A percentile compares a stretch with the other conserved stretches of the same genome.
These are phyloP conservation scores for Alviniconcha marisindica DNA, from an alignment of 1,140 invertebrate genomes.

Conservation along the genomic window DNA sequence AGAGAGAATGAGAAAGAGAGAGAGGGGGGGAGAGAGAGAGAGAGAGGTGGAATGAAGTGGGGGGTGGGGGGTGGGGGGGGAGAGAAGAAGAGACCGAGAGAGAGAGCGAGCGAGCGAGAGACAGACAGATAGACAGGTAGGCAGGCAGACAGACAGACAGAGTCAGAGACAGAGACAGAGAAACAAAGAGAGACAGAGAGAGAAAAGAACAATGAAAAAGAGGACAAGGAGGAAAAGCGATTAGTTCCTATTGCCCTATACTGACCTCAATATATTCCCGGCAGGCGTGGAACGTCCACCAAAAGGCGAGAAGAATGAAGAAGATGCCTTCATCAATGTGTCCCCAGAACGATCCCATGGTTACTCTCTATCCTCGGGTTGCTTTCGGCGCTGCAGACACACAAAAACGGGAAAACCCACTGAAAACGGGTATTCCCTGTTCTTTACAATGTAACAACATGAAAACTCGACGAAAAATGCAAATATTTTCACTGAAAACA, in stretches of 20 bases:
- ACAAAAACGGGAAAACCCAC: neutral
- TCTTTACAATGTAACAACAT: neutral
- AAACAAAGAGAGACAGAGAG: neutral
- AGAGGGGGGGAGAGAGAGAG: neutral
- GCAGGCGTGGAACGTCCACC: conserved; percentile 47
- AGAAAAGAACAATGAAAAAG: too few relatives aligned
- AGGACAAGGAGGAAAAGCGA: too few relatives aligned
- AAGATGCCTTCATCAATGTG: conserved; percentile 52
- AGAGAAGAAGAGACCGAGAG: neutral
- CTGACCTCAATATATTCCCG: conserved; percentile 40
- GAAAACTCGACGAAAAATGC: neutral
- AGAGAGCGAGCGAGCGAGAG: too few relatives aligned
- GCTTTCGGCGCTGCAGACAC: neutral
- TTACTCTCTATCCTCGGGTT: neutral
- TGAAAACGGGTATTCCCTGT: neutral
- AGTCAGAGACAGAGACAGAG: too few relatives aligned
- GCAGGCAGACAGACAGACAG: neutral
- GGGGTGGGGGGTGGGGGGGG: neutral
- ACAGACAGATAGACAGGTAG: too few relatives aligned
- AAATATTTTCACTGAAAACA: neutral
- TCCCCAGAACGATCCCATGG: conserved; percentile 51
- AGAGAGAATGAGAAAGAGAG: conserved; percentile 24
- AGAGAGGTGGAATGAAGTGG: neutral
- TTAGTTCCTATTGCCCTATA: neutral
- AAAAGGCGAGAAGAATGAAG: conserved; percentile 47